These are phyloP conservation scores for Zygogramma bicolorata DNA, from an alignment of 2,888 invertebrate genomes.

Conservation along the genomic window DNA sequence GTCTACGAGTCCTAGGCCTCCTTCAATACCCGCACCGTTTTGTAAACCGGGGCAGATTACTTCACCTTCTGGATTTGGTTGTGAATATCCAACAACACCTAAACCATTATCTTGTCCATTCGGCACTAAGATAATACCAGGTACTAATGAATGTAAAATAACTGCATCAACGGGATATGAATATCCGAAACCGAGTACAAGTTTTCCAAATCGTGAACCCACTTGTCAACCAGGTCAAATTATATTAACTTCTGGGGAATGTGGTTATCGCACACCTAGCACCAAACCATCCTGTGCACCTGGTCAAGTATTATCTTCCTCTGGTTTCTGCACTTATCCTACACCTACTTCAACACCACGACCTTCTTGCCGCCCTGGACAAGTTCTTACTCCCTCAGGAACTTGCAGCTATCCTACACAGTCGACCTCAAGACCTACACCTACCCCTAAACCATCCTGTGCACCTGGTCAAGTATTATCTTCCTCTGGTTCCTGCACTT, in stretches of 20 bases:
- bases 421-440: not conserved
- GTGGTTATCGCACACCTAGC: not conserved
- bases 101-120: slow-evolving; percentile 20
- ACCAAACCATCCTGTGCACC: slow-evolving; percentile 14
- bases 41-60: slow-evolving; percentile 21
- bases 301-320: slow-evolving; percentile 28
- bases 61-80: slow-evolving; percentile 28
- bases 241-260: not conserved
- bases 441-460: slow-evolving; percentile 24
- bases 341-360: slow-evolving; percentile 36
- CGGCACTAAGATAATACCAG: slow-evolving; percentile 32
- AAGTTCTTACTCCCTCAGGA: slow-evolving; percentile 39
- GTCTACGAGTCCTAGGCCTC: slow-evolving; percentile 22
- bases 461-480: slow-evolving; percentile 31
- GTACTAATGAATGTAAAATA: slow-evolving; percentile 17
- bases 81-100: not conserved
- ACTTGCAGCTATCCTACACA: slow-evolving; percentile 35
- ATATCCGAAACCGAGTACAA: slow-evolving; percentile 38
- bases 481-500: slow-evolving; percentile 27
- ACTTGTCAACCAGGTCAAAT: slow-evolving; percentile 34
- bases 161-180: slow-evolving; percentile 26
- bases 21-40: slow-evolving; percentile 31
- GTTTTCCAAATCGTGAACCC: slow-evolving; percentile 24
- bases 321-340: slow-evolving; percentile 39
- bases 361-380: slow-evolving; percentile 61